Evolutionary conservation across 1,140 invertebrate species (phyloP).

Genomic region (Drosophila melanogaster): Release_6_plus_ISO1_MT NC_004354.4:3527501-3528000

Average conservation of each 20-base stretch:
- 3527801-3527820: conserved; percentile 14
- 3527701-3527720: too few relatives aligned
- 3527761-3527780: too few relatives aligned
- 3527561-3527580: conserved; percentile 3
- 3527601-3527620: neutral
- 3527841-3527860: conserved; percentile 49
- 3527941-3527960: neutral
- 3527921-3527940: conserved; percentile 51
- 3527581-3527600: neutral
- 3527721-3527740: too few relatives aligned
- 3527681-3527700: too few relatives aligned
- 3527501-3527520: conserved; percentile 4
- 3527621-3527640: neutral
- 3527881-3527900: conserved; percentile 18
- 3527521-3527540: conserved; percentile 10
- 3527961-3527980: conserved; percentile 27
- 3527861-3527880: conserved; percentile 46
- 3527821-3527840: conserved; percentile 59
- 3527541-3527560: conserved; percentile 25
- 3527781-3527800: neutral
- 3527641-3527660: neutral
- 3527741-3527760: too few relatives aligned
- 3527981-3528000: conserved; percentile 83
- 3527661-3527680: too few relatives aligned
- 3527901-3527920: conserved; percentile 68